Conservation (phyloP, 2,888 invertebrate species). For the Diadromus collaris region DNA sequence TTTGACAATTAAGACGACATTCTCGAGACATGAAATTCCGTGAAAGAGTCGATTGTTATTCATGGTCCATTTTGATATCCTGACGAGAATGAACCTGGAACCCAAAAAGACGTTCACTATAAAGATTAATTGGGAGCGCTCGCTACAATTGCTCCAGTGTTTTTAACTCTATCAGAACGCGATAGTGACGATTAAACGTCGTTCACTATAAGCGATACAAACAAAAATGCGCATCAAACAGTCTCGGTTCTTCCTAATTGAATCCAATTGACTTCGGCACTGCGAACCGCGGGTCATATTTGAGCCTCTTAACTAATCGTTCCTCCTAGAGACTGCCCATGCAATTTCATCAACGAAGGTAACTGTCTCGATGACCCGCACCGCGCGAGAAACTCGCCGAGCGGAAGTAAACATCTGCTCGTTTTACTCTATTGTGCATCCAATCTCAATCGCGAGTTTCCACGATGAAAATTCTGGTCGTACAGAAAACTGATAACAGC, state of each 20-base stretch:
- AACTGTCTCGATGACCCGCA: background rate
- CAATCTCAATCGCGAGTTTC: background rate
- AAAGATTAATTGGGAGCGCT: background rate
- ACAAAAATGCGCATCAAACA: slow-evolving; percentile 16
- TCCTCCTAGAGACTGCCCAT: slow-evolving; percentile 13
- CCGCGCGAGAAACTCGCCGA: background rate
- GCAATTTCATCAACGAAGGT: slow-evolving; percentile 50
- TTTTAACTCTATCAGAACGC: background rate
- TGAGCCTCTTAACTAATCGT: slow-evolving; percentile 31
- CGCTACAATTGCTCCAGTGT: background rate
- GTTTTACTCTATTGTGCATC: background rate
- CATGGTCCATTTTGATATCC: background rate
- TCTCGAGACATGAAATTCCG: background rate
- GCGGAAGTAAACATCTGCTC: slow-evolving; percentile 25
- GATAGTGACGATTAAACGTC: background rate
- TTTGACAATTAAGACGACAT: background rate
- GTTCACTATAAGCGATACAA: background rate
- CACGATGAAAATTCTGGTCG: background rate
- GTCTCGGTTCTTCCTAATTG: slow-evolving; percentile 37
- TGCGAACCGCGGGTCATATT: slow-evolving; percentile 39
- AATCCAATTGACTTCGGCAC: slow-evolving; percentile 44
- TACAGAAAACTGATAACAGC: slow-evolving; percentile 32
- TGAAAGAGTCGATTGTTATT: background rate
- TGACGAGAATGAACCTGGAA: background rate
- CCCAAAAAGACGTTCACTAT: background rate